Evolutionary conservation across 2,797 vertebrate genomes (phyloP).

Genomic region (Tragopan temminckii): DNA sequence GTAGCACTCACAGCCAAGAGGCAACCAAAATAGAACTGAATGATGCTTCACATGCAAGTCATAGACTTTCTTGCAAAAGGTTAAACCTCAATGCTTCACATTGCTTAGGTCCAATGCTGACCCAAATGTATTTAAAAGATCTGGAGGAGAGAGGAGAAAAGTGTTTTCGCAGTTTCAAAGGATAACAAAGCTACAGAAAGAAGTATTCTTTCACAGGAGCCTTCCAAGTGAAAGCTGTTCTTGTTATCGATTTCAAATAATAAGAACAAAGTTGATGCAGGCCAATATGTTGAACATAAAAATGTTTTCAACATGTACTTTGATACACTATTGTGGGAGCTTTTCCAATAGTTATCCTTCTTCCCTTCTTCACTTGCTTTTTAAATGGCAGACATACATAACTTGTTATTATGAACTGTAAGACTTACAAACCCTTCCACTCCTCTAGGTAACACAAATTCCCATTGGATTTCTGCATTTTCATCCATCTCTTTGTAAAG

Average conservation of each 20-base stretch:
- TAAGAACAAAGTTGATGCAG: not conserved
- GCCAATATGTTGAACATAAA: not conserved
- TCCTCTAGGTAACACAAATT: not conserved
- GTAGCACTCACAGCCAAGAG: not conserved
- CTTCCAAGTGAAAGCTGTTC: not conserved
- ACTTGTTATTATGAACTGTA: not conserved
- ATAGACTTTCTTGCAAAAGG: not conserved
- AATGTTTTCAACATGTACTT: not conserved
- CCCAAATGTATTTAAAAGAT: not conserved
- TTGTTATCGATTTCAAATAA: not conserved
- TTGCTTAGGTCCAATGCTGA: not conserved
- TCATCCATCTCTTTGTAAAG: not conserved
- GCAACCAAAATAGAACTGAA: not conserved
- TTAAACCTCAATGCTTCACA: not conserved
- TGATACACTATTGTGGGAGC: not conserved
- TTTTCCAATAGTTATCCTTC: not conserved
- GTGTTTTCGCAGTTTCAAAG: not conserved
- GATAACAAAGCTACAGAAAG: not conserved
- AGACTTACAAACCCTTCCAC: conserved; percentile 26
- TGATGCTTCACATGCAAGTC: fast-evolving
- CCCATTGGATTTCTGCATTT: not conserved
- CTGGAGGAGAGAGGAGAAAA: not conserved
- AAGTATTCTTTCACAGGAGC: not conserved
- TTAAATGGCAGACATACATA: not conserved
- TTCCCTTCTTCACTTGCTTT: not conserved